Conservation (phyloP, 2,113 vertebrate species). For the Anarhynchus alexandrinus region DNA sequence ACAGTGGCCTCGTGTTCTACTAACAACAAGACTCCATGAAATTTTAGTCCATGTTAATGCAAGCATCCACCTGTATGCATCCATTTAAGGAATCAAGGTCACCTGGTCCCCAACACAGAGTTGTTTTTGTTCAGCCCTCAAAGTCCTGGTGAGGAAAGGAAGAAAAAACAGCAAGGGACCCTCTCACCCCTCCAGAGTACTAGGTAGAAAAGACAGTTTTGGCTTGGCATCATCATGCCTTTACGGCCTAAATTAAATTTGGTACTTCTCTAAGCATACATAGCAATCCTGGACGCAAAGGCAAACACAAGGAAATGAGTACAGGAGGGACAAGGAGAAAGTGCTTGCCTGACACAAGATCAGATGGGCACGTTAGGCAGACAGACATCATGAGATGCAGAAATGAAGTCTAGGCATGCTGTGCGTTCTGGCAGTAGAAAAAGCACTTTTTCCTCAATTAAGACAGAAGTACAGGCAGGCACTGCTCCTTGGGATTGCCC, state of each 20-base stretch:
- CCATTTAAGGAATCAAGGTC: neutral
- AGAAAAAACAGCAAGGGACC: neutral
- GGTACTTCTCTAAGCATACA: neutral
- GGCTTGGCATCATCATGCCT: neutral
- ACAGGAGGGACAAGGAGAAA: neutral
- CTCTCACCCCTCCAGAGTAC: neutral
- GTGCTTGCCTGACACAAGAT: neutral
- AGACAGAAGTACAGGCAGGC: neutral
- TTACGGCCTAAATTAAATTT: neutral
- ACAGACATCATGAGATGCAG: neutral
- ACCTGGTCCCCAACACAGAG: neutral
- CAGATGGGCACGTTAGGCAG: neutral
- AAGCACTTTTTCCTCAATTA: neutral
- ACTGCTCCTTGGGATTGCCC: neutral
- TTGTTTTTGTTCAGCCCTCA: neutral
- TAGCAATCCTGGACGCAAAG: neutral
- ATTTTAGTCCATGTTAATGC: neutral
- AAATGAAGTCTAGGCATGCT: neutral
- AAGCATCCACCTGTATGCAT: neutral
- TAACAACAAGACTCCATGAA: neutral
- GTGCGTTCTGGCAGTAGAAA: too few relatives aligned
- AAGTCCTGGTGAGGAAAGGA: neutral
- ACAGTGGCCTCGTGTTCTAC: neutral
- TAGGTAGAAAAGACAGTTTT: neutral
- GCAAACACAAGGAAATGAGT: neutral